Conservation (phyloP, 2,113 vertebrate species). For the Saimiri boliviensis region DNA sequence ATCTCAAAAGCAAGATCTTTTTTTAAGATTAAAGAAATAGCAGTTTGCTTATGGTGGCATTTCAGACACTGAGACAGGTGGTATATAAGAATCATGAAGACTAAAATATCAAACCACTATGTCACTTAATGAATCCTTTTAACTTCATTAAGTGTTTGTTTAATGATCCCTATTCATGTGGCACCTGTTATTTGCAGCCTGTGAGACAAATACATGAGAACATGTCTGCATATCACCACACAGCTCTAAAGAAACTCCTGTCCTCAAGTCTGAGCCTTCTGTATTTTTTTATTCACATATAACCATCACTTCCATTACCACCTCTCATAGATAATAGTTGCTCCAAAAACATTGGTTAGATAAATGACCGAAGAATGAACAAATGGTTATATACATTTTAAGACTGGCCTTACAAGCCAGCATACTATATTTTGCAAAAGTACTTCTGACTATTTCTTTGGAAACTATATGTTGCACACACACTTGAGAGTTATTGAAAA, state of each 20-base stretch:
- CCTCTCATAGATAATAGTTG: not conserved
- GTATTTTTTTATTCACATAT: not conserved
- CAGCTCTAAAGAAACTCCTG: not conserved
- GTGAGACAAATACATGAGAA: not conserved
- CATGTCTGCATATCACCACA: not conserved
- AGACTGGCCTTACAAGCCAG: not conserved
- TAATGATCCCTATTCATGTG: not conserved
- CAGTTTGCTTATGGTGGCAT: not conserved
- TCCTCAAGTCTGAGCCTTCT: not conserved
- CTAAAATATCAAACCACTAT: not conserved
- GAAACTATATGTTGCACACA: not conserved
- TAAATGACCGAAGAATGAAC: not conserved
- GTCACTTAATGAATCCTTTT: not conserved
- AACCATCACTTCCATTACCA: not conserved
- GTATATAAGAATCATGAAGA: not conserved
- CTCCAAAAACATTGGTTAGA: not conserved
- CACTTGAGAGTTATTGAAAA: not conserved
- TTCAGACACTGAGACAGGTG: not conserved
- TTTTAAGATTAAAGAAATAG: conserved; percentile 19
- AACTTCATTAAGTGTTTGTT: not conserved
- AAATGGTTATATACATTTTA: not conserved
- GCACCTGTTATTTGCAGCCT: not conserved
- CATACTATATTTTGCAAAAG: not conserved
- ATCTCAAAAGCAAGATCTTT: not conserved
- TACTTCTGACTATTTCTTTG: not conserved